Base-by-base conservation (phyloP, 2,888 invertebrate species). In the Vesta saturnalis region DNA sequence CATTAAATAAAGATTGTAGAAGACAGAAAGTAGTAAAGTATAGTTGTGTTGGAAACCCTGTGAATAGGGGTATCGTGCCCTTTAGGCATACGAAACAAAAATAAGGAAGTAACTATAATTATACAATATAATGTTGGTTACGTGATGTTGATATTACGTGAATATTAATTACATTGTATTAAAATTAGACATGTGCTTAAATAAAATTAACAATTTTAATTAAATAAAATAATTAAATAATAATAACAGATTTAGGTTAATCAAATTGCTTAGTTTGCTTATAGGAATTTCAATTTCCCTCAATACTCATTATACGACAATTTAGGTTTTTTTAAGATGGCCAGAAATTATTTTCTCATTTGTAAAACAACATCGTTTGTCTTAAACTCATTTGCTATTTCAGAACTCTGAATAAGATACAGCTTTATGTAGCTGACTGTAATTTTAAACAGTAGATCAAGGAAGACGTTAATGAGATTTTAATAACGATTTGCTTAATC, bases 331-430 rank as follows among this genome's bases (percentile, higher is more conserved):
- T 39, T 39, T 39, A n/a, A 8, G 39, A n/a, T 8, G 39, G 39
- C 39, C 39, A 12, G 39, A n/a, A 39, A 39, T 39, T 39, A 39
- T 39, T 39, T 39, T 39, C 39, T n/a, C 39, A 39, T 39, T 39
- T 39, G 39, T 39, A 39, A 39, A 39, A 39, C 39, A 39, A n/a
- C n/a, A n/a, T 39, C 39, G 39, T 39, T 39, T 39, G 39, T 39
- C 39, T 39, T n/a, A 39, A 39, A 39, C 39, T 39, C 39, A 39
- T 39, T 39, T 39, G 39, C n/a, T n/a, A n/a, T n/a, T n/a, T n/a
- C n/a, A n/a, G n/a, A n/a, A n/a, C n/a, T n/a, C n/a, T n/a, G 39
- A 2, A 30, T 30, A 39, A 39, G 39, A 39, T 39, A 39, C 39
- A 39, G 39, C 8, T n/a, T 39, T n/a, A 39, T 39, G 12, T 39